Evolutionary conservation across 2,888 invertebrate genomes (phyloP), one percentile per base, ranked within the genome.

Genomic region (Hecatera dysodea): DNA sequence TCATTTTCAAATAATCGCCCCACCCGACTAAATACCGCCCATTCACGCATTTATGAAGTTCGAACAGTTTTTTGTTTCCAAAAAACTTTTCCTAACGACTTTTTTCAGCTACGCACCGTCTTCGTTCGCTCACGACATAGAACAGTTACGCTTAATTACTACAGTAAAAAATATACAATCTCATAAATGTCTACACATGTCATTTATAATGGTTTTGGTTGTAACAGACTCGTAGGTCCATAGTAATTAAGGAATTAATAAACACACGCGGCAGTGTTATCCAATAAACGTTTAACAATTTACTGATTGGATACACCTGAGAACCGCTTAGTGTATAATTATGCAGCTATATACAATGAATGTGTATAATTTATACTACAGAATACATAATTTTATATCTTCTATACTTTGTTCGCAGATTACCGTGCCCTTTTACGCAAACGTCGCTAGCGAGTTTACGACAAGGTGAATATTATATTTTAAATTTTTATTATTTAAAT

Each of bases 341-440:
- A 85, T 80, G 76, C 67, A 75, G 64, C 72, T 84, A 74, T 87
- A 81, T 77, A 80, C 74, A 73, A 83, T 84, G 72, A 79, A 78
- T 72, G 61, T 86, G 78, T 82, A 65, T 73, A 77, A 78, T 80
- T 72, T 84, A 82, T 75, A 73, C 67, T 75, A 56, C 64, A 57
- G 72, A 77, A 50, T 74, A 60, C 39, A 71, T 76, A 59, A 77
- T 53, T 59, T 59, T 80, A 75, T 80, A 72, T 24, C 12, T 63
- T 55, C 65, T 75, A 75, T 72, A 81, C 76, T 93, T 93, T 94
- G 91, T 94, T 97, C 96, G 79, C 97, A 98, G 98, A 97, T 97
- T 98, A 96, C 97, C 97, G 96, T 97, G 97, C 96, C 97, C 97
- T 95, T 97, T 97, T 96, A 97, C 97, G 94, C 97, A 97, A 96